phyloP scores from a whole-genome alignment of 2,113 vertebrate genomes.

The Lipotes vexillifer region DNA sequence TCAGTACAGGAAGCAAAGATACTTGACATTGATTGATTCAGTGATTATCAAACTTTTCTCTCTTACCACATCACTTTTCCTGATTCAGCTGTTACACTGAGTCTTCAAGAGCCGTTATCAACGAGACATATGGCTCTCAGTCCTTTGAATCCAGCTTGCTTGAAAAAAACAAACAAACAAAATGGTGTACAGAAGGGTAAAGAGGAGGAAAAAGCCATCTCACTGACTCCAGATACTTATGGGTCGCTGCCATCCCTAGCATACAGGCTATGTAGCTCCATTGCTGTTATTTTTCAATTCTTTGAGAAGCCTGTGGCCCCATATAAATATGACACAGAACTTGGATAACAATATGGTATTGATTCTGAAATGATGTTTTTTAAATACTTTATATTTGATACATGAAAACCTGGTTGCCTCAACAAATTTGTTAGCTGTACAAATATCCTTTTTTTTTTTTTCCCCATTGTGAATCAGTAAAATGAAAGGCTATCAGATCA shows the following conservation, averaged over 20 bases:
- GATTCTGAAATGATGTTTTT: background rate
- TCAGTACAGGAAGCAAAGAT: background rate
- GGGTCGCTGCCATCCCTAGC: background rate
- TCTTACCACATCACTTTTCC: background rate
- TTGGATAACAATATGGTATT: background rate
- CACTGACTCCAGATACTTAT: background rate
- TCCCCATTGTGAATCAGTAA: background rate
- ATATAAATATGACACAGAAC: background rate
- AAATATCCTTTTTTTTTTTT: background rate
- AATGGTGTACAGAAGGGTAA: accelerated
- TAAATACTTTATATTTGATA: background rate
- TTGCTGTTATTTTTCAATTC: background rate
- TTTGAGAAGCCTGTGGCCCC: background rate
- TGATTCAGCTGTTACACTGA: background rate
- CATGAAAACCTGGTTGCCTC: background rate
- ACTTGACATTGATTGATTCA: background rate
- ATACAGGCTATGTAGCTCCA: too few relatives aligned
- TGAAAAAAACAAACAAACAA: background rate
- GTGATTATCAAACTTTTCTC: background rate
- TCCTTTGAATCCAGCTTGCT: background rate
- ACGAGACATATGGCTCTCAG: background rate
- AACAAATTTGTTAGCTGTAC: background rate
- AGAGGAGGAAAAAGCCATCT: background rate
- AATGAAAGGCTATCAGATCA: background rate
- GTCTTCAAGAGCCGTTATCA: background rate